A percentile compares a stretch with the other conserved stretches of the same genome.
Conservation (phyloP, 1,140 invertebrate species). For the Drosophila cardini region DNA sequence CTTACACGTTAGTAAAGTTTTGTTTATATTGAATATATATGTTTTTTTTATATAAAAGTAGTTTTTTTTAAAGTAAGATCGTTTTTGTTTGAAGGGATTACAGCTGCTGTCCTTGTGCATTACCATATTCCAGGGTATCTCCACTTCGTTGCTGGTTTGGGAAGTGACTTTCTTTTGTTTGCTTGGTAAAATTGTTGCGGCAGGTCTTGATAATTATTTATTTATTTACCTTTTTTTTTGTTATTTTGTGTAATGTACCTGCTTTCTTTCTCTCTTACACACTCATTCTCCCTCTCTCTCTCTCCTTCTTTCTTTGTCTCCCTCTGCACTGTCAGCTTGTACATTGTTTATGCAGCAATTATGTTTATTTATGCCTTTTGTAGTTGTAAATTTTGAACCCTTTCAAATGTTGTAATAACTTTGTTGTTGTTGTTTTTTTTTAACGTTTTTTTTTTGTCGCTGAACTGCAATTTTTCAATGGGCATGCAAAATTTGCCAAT, state of each 20-base stretch:
- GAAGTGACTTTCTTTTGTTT: conserved; percentile 29
- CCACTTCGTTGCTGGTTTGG: not conserved
- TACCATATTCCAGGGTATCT: conserved; percentile 3
- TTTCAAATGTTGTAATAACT: conserved; percentile 42
- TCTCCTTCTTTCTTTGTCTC: not conserved
- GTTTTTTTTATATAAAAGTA: too few species aligned
- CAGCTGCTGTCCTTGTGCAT: too few species aligned
- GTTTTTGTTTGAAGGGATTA: not conserved
- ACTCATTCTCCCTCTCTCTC: not conserved
- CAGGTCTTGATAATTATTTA: conserved; percentile 62
- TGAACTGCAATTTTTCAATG: conserved; percentile 29
- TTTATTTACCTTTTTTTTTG: conserved; percentile 17
- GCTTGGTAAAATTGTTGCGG: conserved; percentile 64
- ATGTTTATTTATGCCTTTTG: conserved; percentile 60
- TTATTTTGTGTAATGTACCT: conserved; percentile 16
- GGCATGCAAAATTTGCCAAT: conserved; percentile 22
- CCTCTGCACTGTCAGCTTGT: conserved; percentile 13
- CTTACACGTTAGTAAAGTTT: not conserved
- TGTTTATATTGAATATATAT: too few species aligned
- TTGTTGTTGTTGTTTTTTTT: not conserved
- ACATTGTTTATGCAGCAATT: conserved; percentile 63
- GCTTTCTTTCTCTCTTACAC: not conserved
- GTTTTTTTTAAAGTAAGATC: too few species aligned
- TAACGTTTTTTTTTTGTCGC: conserved; percentile 15
- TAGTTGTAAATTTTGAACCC: conserved; percentile 47